These are phyloP conservation scores for Pithys albifrons DNA, from an alignment of 2,113 vertebrate species.

Conservation along the genomic window DNA sequence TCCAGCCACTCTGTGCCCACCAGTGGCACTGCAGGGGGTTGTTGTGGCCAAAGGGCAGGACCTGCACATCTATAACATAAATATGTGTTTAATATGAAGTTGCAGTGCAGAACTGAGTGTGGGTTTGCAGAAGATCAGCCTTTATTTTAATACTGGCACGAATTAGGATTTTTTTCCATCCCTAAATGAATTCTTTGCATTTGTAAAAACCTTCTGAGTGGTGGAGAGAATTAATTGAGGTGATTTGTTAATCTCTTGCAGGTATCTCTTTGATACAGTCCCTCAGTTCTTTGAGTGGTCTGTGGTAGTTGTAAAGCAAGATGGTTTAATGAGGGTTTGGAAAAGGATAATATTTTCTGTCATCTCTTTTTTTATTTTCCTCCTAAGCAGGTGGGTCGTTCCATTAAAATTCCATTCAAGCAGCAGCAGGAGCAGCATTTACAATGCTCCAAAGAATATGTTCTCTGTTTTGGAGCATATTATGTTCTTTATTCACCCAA, in stretches of 20 bases:
- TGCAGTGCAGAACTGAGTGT: background rate
- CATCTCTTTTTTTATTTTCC: background rate
- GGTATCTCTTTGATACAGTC: background rate
- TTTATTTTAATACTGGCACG: background rate
- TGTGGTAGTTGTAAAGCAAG: background rate
- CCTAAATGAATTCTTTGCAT: background rate
- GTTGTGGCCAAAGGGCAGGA: too few relatives aligned
- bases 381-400: background rate
- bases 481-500: slow-evolving; percentile 71
- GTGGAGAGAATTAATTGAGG: background rate
- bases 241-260: background rate
- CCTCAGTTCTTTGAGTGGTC: background rate
- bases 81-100: background rate
- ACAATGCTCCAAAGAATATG: slow-evolving; percentile 51
- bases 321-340: background rate
- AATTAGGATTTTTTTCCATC: background rate
- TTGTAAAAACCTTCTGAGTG: background rate
- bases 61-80: too few relatives aligned
- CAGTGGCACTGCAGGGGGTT: too few relatives aligned
- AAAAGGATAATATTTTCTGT: slow-evolving; percentile 24
- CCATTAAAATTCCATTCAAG: slow-evolving; percentile 68
- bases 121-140: too few relatives aligned
- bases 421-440: slow-evolving; percentile 49
- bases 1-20: too few relatives aligned
- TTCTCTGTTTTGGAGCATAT: slow-evolving; percentile 63